Evolutionary conservation across 1,140 invertebrate genomes (phyloP).

Genomic region (Pinna nobilis): DNA sequence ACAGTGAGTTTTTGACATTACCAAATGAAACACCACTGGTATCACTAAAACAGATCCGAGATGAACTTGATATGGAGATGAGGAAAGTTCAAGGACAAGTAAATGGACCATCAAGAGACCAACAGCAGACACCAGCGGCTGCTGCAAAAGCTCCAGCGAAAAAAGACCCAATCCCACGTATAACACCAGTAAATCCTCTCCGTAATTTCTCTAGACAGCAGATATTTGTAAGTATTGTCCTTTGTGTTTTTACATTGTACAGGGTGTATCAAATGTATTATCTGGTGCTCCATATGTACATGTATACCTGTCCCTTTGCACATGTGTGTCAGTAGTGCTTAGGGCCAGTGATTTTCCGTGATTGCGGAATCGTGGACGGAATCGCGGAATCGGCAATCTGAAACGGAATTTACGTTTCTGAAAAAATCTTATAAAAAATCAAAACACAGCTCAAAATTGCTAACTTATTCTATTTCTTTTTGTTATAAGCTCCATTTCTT

Average conservation of each 20-base stretch:
- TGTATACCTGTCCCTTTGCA: too few relatives aligned
- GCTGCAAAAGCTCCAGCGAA: background rate
- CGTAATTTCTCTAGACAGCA: conserved; percentile 6
- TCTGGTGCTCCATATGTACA: too few relatives aligned
- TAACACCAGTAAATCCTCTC: conserved; percentile 7
- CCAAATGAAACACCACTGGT: conserved; percentile 47
- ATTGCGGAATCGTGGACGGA: too few relatives aligned
- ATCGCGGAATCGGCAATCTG: too few relatives aligned
- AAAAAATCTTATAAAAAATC: too few relatives aligned
- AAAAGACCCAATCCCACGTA: background rate
- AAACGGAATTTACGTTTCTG: too few relatives aligned
- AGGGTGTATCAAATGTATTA: too few relatives aligned
- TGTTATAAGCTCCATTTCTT: too few relatives aligned
- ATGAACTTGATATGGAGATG: conserved; percentile 49
- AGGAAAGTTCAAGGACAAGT: conserved; percentile 32
- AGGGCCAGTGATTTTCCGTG: too few relatives aligned
- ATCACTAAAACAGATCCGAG: conserved; percentile 49
- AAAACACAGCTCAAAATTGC: too few relatives aligned
- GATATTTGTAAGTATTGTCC: background rate
- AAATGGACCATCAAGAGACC: conserved; percentile 2
- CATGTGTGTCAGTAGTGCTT: too few relatives aligned
- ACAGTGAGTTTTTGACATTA: conserved; percentile 65
- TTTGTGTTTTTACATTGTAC: background rate
- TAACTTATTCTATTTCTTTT: too few relatives aligned
- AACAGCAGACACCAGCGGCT: background rate